A percentile compares a stretch with the other conserved stretches of the same genome.
These are phyloP conservation scores for Denticeps clupeoides DNA, from an alignment of 2,797 vertebrate species.

Conservation along the genomic window DNA sequence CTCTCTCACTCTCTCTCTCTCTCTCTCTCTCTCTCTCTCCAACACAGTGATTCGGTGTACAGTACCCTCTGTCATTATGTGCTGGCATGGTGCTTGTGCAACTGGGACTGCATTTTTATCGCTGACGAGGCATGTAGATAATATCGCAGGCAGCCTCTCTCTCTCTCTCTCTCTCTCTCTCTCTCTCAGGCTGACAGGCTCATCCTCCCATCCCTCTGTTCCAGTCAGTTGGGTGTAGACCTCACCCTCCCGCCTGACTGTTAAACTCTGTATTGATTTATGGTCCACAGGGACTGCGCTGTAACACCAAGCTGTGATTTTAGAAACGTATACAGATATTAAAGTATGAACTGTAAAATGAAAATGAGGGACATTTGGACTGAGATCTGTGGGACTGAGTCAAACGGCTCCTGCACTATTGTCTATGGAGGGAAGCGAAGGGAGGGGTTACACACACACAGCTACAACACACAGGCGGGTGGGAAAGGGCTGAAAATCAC, in stretches of 20 bases:
- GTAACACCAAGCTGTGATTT: too few relatives aligned
- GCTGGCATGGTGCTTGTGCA: slow-evolving; percentile 99
- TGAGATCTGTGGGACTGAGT: too few relatives aligned
- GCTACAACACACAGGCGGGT: neutral
- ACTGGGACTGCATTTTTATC: slow-evolving; percentile 94
- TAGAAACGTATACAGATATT: too few relatives aligned
- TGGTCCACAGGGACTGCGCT: too few relatives aligned
- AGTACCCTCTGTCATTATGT: slow-evolving; percentile 98
- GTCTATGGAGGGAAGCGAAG: slow-evolving; percentile 80
- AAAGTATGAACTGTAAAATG: too few relatives aligned
- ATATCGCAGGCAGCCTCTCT: slow-evolving; percentile 85
- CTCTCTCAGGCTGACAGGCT: slow-evolving; percentile 43
- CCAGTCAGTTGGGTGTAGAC: too few relatives aligned
- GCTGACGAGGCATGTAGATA: slow-evolving; percentile 89
- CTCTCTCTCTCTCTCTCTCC: slow-evolving; percentile 86
- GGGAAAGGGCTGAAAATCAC: neutral
- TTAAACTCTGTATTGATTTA: too few relatives aligned
- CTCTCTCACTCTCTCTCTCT: slow-evolving; percentile 52
- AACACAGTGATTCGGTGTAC: slow-evolving; percentile 98
- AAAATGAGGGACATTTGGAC: too few relatives aligned
- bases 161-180: slow-evolving; percentile 25
- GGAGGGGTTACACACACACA: slow-evolving; percentile 47
- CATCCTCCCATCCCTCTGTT: slow-evolving; percentile 32
- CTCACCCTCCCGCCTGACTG: too few relatives aligned
- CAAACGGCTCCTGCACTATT: slow-evolving; percentile 89